Conservation (phyloP, 1,140 invertebrate species). For the Druon quercuslanigerum region DNA sequence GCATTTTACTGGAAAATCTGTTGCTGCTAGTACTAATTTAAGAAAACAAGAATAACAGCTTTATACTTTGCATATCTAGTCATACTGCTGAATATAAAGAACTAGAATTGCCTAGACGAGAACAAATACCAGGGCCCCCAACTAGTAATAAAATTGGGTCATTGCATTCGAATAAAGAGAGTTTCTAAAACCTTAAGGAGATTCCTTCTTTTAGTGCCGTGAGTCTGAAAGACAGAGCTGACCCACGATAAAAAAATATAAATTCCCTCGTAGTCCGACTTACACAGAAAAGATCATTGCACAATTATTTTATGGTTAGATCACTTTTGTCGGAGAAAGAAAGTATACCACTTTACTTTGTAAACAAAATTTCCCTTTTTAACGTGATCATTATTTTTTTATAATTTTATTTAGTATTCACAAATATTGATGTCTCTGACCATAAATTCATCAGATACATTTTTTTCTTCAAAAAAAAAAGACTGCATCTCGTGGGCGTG, state of each 20-base stretch:
- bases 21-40: background rate
- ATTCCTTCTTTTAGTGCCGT: slow-evolving; percentile 1
- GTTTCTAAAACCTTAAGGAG: background rate
- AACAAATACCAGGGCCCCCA: background rate
- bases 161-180: background rate
- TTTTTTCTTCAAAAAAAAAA: too few species aligned
- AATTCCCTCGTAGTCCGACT: background rate
- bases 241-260: background rate
- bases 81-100: background rate
- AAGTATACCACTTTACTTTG: too few species aligned
- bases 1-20: background rate
- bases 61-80: background rate
- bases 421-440: too few species aligned
- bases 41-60: background rate
- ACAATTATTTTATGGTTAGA: too few species aligned
- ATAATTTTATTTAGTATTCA: too few species aligned
- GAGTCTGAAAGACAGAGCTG: too few species aligned
- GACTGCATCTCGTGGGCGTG: too few species aligned
- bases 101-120: background rate
- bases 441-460: too few species aligned
- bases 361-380: too few species aligned
- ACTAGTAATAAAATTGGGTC: background rate
- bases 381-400: too few species aligned
- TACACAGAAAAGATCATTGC: too few species aligned
- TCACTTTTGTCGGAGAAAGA: too few species aligned